Percentiles rank a stretch among this genome's conserved stretches.
These are phyloP conservation scores for Ateles fusciceps DNA, from an alignment of 2,797 vertebrate genomes.

Conservation along the genomic window DNA sequence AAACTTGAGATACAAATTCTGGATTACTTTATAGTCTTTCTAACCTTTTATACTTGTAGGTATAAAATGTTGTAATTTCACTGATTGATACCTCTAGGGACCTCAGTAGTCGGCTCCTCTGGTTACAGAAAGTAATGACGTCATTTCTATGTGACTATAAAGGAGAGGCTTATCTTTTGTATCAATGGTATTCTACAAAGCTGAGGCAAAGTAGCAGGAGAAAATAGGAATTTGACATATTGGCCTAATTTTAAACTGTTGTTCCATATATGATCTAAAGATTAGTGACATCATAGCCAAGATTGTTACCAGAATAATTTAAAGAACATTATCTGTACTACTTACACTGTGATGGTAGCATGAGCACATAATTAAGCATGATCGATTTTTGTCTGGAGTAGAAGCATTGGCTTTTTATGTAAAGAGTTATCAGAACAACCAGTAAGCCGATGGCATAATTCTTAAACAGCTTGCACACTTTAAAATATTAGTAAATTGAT, in stretches of 20 bases:
- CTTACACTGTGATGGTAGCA: not conserved
- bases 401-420: not conserved
- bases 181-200: not conserved
- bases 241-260: slow-evolving; percentile 2
- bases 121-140: slow-evolving; percentile 18
- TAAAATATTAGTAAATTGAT: slow-evolving; percentile 3
- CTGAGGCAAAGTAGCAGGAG: not conserved
- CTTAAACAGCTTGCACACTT: not conserved
- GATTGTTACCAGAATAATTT: not conserved
- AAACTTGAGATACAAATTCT: slow-evolving; percentile 19
- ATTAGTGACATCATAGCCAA: not conserved
- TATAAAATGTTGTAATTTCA: not conserved
- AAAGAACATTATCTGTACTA: not conserved
- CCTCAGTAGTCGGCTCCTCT: not conserved
- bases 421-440: not conserved
- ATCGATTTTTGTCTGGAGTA: not conserved
- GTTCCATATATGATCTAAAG: not conserved
- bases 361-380: not conserved
- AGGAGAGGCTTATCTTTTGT: not conserved
- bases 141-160: not conserved
- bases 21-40: slow-evolving; percentile 6
- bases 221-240: not conserved
- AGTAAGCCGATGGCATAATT: not conserved
- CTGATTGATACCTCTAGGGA: not conserved
- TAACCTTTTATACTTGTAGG: not conserved